Conservation (phyloP, 2,888 invertebrate species). For the Chromoteleia sp. region DNA sequence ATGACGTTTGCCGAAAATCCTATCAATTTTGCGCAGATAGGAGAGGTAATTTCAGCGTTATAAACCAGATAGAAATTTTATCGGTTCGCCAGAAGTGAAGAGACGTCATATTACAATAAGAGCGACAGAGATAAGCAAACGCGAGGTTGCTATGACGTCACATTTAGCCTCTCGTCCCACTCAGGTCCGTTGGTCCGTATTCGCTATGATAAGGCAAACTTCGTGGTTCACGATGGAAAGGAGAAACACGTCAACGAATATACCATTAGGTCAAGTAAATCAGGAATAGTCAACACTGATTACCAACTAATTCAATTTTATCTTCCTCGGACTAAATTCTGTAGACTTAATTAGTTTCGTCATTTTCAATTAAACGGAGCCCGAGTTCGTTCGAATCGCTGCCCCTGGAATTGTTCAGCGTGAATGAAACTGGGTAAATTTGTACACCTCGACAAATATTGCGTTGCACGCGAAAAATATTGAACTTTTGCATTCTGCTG, state of each 20-base stretch:
- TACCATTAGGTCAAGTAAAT: slow-evolving; percentile 63
- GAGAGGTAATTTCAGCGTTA: slow-evolving; percentile 46
- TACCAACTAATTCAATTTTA: slow-evolving; percentile 62
- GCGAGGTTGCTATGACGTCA: slow-evolving; percentile 60
- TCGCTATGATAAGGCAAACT: slow-evolving; percentile 64
- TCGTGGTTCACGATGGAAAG: slow-evolving; percentile 58
- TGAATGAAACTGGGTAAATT: slow-evolving; percentile 38
- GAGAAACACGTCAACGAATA: slow-evolving; percentile 59
- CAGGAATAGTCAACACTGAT: slow-evolving; percentile 61
- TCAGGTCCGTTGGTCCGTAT: slow-evolving; percentile 48
- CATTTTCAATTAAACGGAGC: slow-evolving; percentile 55
- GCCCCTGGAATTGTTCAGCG: neutral
- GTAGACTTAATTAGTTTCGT: slow-evolving; percentile 61
- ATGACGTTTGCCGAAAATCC: slow-evolving; percentile 40
- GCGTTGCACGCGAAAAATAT: slow-evolving; percentile 39
- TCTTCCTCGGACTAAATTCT: slow-evolving; percentile 51
- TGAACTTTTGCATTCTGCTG: slow-evolving; percentile 43
- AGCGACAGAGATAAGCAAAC: slow-evolving; percentile 61
- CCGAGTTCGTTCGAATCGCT: slow-evolving; percentile 26
- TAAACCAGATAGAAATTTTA: slow-evolving; percentile 64
- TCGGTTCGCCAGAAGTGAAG: slow-evolving; percentile 49
- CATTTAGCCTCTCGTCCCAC: slow-evolving; percentile 57
- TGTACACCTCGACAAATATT: slow-evolving; percentile 55
- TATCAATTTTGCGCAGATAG: slow-evolving; percentile 43
- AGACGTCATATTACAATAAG: slow-evolving; percentile 61